phyloP scores from a whole-genome alignment of 2,797 vertebrate genomes.

The Gambusia yucatana region DNA sequence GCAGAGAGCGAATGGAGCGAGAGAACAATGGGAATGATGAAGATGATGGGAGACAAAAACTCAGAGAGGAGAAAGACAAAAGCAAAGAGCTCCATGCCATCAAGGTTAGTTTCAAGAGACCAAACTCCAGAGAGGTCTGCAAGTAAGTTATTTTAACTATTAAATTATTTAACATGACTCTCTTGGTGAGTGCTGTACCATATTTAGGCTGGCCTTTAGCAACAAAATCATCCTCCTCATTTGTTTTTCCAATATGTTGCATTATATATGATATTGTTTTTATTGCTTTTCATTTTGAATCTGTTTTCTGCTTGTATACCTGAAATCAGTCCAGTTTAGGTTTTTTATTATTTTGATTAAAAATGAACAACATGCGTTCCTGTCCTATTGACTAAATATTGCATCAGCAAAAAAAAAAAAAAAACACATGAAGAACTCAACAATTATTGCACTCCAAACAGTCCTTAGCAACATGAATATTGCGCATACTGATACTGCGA shows the following conservation, averaged over 20 bases:
- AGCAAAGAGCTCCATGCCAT: conserved; percentile 96
- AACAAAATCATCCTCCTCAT: not conserved
- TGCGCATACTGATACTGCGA: too few relatives aligned
- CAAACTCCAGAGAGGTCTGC: not conserved
- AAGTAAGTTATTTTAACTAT: not conserved
- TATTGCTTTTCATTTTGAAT: not conserved
- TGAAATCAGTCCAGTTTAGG: not conserved
- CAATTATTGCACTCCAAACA: too few relatives aligned
- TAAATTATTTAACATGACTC: not conserved
- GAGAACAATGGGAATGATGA: conserved; percentile 96
- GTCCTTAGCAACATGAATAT: too few relatives aligned
- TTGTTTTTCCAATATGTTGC: not conserved
- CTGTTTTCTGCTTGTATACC: not conserved
- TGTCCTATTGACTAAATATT: too few relatives aligned
- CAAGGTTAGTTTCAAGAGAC: conserved; percentile 80
- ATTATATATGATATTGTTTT: not conserved
- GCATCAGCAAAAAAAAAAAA: too few relatives aligned
- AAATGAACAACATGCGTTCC: not conserved
- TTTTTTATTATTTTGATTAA: not conserved
- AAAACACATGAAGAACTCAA: too few relatives aligned
- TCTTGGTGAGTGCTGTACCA: not conserved
- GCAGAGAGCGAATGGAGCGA: conserved; percentile 93
- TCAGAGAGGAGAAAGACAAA: conserved; percentile 97
- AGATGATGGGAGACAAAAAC: conserved; percentile 93
- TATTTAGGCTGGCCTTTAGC: not conserved